Evolutionary conservation across 2,113 vertebrate genomes (phyloP).

Genomic region (Cavia aperea): DNA sequence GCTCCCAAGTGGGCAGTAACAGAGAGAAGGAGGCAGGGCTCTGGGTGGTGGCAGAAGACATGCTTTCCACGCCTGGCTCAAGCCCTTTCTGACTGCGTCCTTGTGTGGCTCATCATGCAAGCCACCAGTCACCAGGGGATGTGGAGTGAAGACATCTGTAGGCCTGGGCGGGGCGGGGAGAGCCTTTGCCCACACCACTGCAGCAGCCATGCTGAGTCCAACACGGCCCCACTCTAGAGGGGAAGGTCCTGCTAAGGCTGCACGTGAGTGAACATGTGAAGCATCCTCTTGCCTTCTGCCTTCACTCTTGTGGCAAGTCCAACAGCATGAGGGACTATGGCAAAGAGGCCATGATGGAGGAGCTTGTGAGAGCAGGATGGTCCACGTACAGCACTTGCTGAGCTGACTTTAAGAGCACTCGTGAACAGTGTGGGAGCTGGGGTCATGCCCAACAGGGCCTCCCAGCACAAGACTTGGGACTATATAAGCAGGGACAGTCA

Average conservation of each 20-base stretch:
- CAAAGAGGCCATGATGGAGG: too few species aligned
- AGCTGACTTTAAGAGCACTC: too few species aligned
- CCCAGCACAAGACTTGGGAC: neutral
- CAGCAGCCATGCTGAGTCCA: neutral
- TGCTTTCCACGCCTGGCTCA: neutral
- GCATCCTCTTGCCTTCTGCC: neutral
- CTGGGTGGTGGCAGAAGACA: neutral
- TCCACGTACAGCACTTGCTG: accelerated
- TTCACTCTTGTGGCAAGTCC: neutral
- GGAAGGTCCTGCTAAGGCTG: too few species aligned
- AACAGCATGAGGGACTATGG: neutral
- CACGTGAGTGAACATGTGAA: neutral
- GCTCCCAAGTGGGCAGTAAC: neutral
- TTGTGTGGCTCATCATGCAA: neutral
- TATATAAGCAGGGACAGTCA: neutral
- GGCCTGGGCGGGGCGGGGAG: neutral
- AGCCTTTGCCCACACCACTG: neutral
- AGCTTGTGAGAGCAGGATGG: neutral
- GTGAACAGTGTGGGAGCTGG: neutral
- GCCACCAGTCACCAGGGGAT: neutral
- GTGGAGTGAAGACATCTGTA: neutral
- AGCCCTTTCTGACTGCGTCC: neutral
- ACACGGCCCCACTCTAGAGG: neutral
- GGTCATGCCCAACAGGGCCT: neutral
- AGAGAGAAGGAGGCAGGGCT: neutral